Evolutionary conservation across 2,888 invertebrate genomes (phyloP), one percentile per base, ranked within the genome.

Genomic region (Diarsia brunnea): DNA sequence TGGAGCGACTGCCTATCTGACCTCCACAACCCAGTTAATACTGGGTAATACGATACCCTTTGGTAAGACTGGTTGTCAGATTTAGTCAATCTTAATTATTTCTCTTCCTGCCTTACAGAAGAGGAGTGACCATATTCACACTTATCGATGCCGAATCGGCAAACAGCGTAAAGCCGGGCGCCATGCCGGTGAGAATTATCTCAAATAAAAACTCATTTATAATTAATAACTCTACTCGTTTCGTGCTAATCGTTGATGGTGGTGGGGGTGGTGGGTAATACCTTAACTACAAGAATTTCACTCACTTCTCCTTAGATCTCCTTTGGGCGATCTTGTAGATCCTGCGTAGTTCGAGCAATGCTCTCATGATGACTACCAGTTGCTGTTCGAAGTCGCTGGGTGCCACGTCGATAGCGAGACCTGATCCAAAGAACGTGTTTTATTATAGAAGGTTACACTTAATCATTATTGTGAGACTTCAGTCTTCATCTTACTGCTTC

Each of bases 361-460:
- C 97, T 27, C 97, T 92, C 95, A 97, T 97, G 63, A 97, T 97
- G 64, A 97, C 97, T 60, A 97, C 95, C 66, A 97, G 92, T 89
- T 97, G 97, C 78, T 97, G 96, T 87, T 97, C 97, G 58, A 97
- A 95, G 89, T 97, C 97, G 0, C 93, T 87, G 14, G 92, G 91
- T n/a, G 93, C 91, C 4, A 97, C 93, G 79, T 96, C 95, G 0
- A 95, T 78, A 2, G 91, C 24, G 51, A 96, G 89, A 0, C 96
- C 82, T 82, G 24, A 19, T 8, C 1, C 51, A 68, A 70, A 69
- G 2, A 71, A 53, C 14, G 45, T 31, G 14, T 38, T 38, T 45
- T 45, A 51, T 5, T 12, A 19, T 55, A 14, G 10, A n/a, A 27
- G 4, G 8, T 43, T 1, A 21, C 21, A 51, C 19, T 38, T 14